Evolutionary conservation across 2,888 invertebrate genomes (phyloP).

Genomic region (Chaitophorus viminalis): DNA sequence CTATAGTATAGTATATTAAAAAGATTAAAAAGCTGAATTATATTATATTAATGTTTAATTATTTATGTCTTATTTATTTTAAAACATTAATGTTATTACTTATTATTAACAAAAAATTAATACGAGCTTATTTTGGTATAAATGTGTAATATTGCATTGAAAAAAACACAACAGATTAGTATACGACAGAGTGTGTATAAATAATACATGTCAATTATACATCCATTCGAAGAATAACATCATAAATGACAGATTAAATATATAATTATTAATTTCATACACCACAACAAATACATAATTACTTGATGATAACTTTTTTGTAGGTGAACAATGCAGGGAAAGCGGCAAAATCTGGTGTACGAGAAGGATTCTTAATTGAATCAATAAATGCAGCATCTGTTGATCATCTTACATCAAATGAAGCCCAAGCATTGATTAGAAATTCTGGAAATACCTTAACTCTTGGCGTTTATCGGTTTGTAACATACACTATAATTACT

Average conservation of each 20-base stretch:
- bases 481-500: not conserved
- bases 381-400: slow-evolving; percentile 48
- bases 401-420: slow-evolving; percentile 51
- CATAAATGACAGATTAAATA: not conserved
- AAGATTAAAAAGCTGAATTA: too few species aligned
- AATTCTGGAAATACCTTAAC: slow-evolving; percentile 48
- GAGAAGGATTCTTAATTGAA: slow-evolving; percentile 47
- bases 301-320: not conserved
- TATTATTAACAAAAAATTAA: too few species aligned
- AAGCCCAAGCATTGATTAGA: slow-evolving; percentile 51
- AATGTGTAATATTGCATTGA: too few species aligned
- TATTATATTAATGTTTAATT: too few species aligned
- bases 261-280: too few species aligned
- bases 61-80: too few species aligned
- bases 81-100: too few species aligned
- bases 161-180: too few species aligned
- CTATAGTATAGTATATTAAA: too few species aligned
- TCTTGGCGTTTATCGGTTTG: slow-evolving; percentile 41
- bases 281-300: not conserved
- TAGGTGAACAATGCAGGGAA: slow-evolving; percentile 53
- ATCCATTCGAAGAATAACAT: not conserved
- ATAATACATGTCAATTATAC: slow-evolving; percentile 7
- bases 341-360: slow-evolving; percentile 48
- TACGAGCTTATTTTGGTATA: too few species aligned
- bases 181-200: too few species aligned